Evolutionary conservation across 2,888 invertebrate genomes (phyloP).

Genomic region (Ochropleura plecta): DNA sequence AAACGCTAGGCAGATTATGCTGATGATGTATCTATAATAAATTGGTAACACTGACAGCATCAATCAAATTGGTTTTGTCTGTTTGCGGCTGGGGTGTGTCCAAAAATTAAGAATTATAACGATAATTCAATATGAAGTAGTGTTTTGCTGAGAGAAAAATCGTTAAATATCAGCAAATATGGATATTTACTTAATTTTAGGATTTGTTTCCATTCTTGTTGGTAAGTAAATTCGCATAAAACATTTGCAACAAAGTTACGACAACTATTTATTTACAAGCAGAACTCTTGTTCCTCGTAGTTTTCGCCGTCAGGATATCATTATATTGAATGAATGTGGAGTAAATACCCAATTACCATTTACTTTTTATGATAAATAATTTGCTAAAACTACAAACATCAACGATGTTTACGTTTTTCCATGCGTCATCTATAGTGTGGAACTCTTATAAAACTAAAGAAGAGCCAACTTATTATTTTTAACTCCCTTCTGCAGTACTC

Average conservation of each 20-base stretch:
- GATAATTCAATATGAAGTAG: slow-evolving; percentile 39
- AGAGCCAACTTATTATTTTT: not conserved
- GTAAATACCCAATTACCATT: not conserved
- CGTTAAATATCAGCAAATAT: slow-evolving; percentile 24
- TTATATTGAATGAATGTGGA: not conserved
- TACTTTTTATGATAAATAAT: too few relatives aligned
- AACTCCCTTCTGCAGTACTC: not conserved
- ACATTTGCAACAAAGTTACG: slow-evolving; percentile 9
- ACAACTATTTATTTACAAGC: slow-evolving; percentile 45
- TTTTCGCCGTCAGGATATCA: not conserved
- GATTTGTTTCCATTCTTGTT: slow-evolving; percentile 34
- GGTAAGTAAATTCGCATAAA: slow-evolving; percentile 59
- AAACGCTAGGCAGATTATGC: too few relatives aligned
- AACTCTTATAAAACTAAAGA: not conserved
- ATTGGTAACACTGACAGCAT: not conserved
- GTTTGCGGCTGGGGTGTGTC: slow-evolving; percentile 67
- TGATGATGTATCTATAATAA: too few relatives aligned
- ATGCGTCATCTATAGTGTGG: not conserved
- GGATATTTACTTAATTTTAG: slow-evolving; percentile 28
- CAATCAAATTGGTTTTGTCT: slow-evolving; percentile 33
- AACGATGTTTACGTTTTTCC: not conserved
- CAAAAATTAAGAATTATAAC: slow-evolving; percentile 28
- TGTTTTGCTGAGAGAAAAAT: slow-evolving; percentile 10
- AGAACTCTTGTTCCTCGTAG: too few relatives aligned
- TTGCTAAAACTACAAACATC: not conserved